These are phyloP conservation scores for Tiaroga cobitis DNA, from an alignment of 2,797 vertebrate genomes.

Conservation along the genomic window DNA sequence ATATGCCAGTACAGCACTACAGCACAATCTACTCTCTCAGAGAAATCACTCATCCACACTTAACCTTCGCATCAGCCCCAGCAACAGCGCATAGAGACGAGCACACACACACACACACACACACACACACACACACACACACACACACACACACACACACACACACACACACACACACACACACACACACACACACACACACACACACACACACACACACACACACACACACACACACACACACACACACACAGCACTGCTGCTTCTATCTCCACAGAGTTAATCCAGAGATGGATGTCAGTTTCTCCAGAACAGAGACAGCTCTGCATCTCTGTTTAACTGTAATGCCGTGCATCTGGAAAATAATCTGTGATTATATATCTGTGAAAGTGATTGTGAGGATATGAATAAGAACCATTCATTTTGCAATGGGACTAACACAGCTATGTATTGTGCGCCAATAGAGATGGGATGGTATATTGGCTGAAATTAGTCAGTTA, in stretches of 20 bases:
- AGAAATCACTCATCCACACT: constrained; percentile 39
- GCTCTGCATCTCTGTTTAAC: background rate
- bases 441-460: background rate
- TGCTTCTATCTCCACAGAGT: background rate
- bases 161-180: background rate
- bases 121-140: background rate
- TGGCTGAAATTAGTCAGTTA: background rate
- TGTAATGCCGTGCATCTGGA: background rate
- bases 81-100: background rate
- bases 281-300: constrained; percentile 2
- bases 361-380: background rate
- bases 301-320: background rate
- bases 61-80: constrained; percentile 25
- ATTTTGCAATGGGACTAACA: background rate
- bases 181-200: background rate
- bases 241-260: background rate
- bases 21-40: constrained; percentile 17
- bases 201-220: constrained; percentile 1
- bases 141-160: background rate
- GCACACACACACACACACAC: background rate
- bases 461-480: background rate
- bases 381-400: background rate
- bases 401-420: background rate
- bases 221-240: constrained; percentile 1
- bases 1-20: constrained; percentile 11